phyloP scores from a whole-genome alignment of 2,888 invertebrate species.

The Actias luna region DNA sequence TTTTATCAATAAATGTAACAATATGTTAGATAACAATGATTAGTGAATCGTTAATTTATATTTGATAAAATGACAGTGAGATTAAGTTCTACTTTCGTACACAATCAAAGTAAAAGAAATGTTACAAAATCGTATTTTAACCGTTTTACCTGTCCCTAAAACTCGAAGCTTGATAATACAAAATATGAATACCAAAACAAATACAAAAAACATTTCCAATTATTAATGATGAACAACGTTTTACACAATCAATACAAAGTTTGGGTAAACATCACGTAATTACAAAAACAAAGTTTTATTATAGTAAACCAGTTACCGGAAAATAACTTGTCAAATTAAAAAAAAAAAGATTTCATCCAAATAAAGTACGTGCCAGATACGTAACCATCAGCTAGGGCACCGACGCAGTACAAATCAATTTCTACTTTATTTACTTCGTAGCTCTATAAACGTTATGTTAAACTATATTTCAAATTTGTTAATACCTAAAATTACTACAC shows the following conservation, averaged over 20 bases:
- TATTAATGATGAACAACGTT: not conserved
- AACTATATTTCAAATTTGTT: too few species aligned
- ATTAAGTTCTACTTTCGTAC: too few species aligned
- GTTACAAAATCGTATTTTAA: too few species aligned
- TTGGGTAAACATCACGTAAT: not conserved
- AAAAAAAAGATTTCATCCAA: not conserved
- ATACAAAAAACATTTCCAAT: not conserved
- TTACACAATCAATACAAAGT: not conserved
- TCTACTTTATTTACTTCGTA: not conserved
- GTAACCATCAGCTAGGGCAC: not conserved
- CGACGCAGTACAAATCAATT: not conserved
- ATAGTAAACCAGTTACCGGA: slow-evolving; percentile 1
- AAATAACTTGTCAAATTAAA: not conserved
- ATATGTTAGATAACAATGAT: too few species aligned
- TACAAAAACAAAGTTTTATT: slow-evolving; percentile 9
- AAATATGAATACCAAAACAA: not conserved
- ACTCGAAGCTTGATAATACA: too few species aligned
- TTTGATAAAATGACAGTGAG: too few species aligned
- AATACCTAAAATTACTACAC: too few species aligned
- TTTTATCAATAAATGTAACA: too few species aligned
- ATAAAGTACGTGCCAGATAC: not conserved
- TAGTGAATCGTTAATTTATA: too few species aligned
- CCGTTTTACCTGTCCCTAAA: too few species aligned
- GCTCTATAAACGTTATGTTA: too few species aligned
- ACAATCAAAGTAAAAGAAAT: too few species aligned